Evolutionary conservation across 2,888 invertebrate genomes (phyloP).

Genomic region (Flexamia atlantica): DNA sequence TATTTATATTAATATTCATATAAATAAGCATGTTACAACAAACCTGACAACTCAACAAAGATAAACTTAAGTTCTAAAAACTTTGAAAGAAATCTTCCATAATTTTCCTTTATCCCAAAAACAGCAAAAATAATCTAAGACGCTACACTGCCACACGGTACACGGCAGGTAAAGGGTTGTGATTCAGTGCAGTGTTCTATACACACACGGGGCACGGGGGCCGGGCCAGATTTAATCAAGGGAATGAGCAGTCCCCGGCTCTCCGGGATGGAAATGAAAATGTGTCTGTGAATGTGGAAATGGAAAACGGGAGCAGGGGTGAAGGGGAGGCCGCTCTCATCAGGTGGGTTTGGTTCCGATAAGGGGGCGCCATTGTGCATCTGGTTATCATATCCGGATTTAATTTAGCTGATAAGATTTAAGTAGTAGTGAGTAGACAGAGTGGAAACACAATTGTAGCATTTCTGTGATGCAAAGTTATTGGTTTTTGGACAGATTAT

Average conservation of each 20-base stretch:
- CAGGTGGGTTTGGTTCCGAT: slow-evolving; percentile 34
- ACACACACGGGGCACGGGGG: not conserved
- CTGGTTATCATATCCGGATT: not conserved
- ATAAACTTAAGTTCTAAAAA: no score
- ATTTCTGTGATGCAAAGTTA: no score
- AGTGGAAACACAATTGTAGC: no score
- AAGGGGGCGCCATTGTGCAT: slow-evolving; percentile 7
- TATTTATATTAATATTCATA: no score
- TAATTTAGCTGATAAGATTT: slow-evolving; percentile 35
- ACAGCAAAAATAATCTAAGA: no score
- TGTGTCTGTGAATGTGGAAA: slow-evolving; percentile 35
- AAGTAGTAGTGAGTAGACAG: no score
- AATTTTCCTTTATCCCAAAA: no score
- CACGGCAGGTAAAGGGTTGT: not conserved
- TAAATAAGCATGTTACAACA: no score
- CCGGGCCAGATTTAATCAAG: slow-evolving; percentile 24
- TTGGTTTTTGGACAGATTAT: no score
- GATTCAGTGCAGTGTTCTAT: not conserved
- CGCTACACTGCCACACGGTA: no score
- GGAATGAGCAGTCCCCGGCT: not conserved
- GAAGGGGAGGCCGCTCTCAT: slow-evolving; percentile 11
- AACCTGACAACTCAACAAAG: no score
- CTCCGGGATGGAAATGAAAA: slow-evolving; percentile 39
- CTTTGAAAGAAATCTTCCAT: no score
- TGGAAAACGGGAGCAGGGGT: not conserved